Evolutionary conservation across 2,888 invertebrate species (phyloP).

Genomic region (Antheraea yamamai): DNA sequence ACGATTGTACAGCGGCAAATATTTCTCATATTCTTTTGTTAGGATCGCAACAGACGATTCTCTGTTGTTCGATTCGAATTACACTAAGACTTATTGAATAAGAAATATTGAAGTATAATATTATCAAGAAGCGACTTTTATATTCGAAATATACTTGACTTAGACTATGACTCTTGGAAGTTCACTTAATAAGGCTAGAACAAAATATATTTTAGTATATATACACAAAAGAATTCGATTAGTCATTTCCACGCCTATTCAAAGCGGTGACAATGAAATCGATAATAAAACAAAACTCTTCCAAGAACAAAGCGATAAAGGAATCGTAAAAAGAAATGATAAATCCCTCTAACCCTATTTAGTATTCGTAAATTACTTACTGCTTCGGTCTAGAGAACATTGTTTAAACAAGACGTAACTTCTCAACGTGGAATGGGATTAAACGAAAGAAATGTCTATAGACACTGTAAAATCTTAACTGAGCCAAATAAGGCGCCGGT

Average conservation of each 20-base stretch:
- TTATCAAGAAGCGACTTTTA: constrained; percentile 44
- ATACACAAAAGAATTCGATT: constrained; percentile 6
- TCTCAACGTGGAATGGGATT: constrained; percentile 47
- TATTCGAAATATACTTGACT: background rate
- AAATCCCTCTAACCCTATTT: constrained; percentile 19
- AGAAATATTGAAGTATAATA: constrained; percentile 67
- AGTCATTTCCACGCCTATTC: constrained; percentile 9
- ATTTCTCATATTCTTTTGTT: constrained; percentile 79
- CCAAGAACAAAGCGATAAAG: constrained; percentile 21
- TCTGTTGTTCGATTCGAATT: constrained; percentile 73
- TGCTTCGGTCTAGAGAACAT: constrained; percentile 39
- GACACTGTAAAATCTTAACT: constrained; percentile 66
- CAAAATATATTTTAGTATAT: constrained; percentile 6
- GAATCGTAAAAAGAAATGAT: constrained; percentile 23
- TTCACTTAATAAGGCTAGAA: constrained; percentile 1
- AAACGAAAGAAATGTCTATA: constrained; percentile 60
- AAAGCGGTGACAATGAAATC: constrained; percentile 16
- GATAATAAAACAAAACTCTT: constrained; percentile 21
- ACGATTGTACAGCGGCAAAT: constrained; percentile 68
- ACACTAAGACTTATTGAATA: constrained; percentile 66
- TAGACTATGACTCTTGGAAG: constrained; percentile 30
- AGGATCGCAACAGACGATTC: constrained; percentile 63
- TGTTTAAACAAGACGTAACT: constrained; percentile 45
- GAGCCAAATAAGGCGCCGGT: constrained; percentile 46
- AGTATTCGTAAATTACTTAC: constrained; percentile 34